Conservation (phyloP, 2,113 vertebrate species). For the Ailuropoda melanoleuca region DNA sequence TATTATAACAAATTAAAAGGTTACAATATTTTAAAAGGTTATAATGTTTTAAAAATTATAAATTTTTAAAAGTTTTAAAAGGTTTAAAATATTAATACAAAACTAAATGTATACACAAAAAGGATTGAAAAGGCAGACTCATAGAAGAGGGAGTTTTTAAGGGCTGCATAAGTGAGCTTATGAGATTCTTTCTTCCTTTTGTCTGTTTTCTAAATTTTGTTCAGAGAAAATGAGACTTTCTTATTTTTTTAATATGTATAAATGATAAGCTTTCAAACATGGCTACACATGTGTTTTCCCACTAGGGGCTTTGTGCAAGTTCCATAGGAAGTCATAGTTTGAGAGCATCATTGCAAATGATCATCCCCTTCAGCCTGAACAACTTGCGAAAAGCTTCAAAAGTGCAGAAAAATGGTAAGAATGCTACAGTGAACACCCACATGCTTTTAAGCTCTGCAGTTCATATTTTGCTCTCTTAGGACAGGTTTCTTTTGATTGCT, state of each 20-base stretch:
- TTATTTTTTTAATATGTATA: not conserved
- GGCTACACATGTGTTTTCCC: not conserved
- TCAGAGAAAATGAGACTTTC: not conserved
- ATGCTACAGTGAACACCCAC: not conserved
- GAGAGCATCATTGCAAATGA: not conserved
- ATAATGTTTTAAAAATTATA: too few species aligned
- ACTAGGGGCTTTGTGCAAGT: not conserved
- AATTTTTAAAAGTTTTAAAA: too few species aligned
- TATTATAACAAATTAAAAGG: too few species aligned
- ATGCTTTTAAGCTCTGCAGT: not conserved
- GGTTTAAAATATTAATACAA: not conserved
- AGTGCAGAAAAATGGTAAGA: not conserved
- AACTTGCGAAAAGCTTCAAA: not conserved
- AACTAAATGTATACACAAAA: not conserved
- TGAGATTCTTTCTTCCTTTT: not conserved
- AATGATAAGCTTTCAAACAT: not conserved
- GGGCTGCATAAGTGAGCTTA: not conserved
- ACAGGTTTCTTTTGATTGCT: not conserved
- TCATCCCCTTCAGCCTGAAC: rapidly evolving
- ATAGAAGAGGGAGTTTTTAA: not conserved
- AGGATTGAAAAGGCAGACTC: not conserved
- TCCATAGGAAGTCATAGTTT: not conserved
- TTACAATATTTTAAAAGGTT: too few species aligned
- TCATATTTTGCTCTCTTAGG: not conserved
- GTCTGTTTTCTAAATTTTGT: not conserved